Evolutionary conservation across 2,797 vertebrate genomes (phyloP).

Genomic region (Limosa lapponica): DNA sequence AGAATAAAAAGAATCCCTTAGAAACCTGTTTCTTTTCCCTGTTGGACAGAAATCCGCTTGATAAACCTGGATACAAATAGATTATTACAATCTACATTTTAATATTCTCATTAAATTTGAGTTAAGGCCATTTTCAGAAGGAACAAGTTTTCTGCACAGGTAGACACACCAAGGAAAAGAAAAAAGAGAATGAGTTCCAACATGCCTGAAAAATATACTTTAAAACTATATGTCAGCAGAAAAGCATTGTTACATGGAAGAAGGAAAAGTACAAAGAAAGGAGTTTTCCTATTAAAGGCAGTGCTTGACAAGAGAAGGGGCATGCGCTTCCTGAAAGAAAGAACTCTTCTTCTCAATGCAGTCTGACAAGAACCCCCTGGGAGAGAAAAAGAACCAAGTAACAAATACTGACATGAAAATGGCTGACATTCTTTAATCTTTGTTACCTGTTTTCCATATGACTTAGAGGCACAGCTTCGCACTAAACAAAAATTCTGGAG

Average conservation of each 20-base stretch:
- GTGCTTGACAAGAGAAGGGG: not conserved
- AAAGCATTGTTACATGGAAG: not conserved
- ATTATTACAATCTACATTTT: not conserved
- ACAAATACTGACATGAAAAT: not conserved
- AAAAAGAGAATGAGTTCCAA: not conserved
- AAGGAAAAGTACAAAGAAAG: not conserved
- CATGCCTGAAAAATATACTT: not conserved
- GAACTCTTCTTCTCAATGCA: not conserved
- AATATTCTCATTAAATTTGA: not conserved
- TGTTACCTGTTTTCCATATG: not conserved
- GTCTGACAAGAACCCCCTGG: not conserved
- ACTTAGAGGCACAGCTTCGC: not conserved
- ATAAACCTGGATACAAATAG: not conserved
- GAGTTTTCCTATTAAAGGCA: not conserved
- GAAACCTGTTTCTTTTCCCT: not conserved
- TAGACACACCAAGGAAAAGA: not conserved
- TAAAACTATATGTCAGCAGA: not conserved
- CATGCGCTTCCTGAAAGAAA: not conserved
- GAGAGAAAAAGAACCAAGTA: not conserved
- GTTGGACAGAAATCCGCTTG: not conserved
- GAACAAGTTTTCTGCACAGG: not conserved
- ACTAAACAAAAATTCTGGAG: not conserved
- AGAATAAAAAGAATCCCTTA: not conserved
- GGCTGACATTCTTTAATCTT: not conserved
- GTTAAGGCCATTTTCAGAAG: not conserved